Percentiles rank a stretch among this genome's conserved stretches.
Evolutionary conservation across 1,140 invertebrate species (phyloP).

Genomic region (Drosophila guanche): DNA sequence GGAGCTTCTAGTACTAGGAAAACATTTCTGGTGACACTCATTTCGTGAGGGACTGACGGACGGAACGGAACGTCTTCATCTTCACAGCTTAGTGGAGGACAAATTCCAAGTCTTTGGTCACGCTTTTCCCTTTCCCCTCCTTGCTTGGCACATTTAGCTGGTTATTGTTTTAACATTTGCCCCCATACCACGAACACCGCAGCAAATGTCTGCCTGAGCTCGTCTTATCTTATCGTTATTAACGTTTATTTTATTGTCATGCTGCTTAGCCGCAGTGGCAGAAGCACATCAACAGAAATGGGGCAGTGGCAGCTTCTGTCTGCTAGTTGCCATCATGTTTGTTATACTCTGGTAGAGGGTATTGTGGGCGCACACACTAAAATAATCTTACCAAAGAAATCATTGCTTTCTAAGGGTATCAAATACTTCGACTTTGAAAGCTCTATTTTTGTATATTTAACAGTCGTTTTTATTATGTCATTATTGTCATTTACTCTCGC

Average conservation of each 20-base stretch:
- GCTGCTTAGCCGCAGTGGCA: conserved; percentile 30
- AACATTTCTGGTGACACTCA: conserved; percentile 49
- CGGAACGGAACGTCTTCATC: conserved; percentile 37
- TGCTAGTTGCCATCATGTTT: conserved; percentile 58
- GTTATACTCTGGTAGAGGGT: neutral
- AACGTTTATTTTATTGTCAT: conserved; percentile 80
- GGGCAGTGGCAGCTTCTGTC: conserved; percentile 25
- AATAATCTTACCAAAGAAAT: no score
- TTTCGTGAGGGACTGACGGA: conserved; percentile 27
- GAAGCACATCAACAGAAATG: no score
- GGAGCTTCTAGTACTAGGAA: conserved; percentile 17
- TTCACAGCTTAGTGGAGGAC: conserved; percentile 55
- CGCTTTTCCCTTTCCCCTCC: conserved; percentile 34
- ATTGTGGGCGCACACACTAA: no score
- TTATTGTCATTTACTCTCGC: conserved; percentile 76
- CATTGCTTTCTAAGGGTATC: no score
- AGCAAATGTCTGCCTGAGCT: conserved; percentile 50
- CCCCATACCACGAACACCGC: conserved; percentile 9
- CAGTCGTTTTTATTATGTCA: conserved; percentile 79
- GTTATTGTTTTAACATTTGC: conserved; percentile 82
- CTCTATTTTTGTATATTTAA: conserved; percentile 52
- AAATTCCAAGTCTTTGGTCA: conserved; percentile 59
- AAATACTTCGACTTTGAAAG: no score
- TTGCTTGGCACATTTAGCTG: conserved; percentile 68
- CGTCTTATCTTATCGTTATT: conserved; percentile 81